Evolutionary conservation across 2,888 invertebrate species (phyloP), one percentile per base, ranked within the genome.

Genomic region (Eumacrocentrus americanus): DNA sequence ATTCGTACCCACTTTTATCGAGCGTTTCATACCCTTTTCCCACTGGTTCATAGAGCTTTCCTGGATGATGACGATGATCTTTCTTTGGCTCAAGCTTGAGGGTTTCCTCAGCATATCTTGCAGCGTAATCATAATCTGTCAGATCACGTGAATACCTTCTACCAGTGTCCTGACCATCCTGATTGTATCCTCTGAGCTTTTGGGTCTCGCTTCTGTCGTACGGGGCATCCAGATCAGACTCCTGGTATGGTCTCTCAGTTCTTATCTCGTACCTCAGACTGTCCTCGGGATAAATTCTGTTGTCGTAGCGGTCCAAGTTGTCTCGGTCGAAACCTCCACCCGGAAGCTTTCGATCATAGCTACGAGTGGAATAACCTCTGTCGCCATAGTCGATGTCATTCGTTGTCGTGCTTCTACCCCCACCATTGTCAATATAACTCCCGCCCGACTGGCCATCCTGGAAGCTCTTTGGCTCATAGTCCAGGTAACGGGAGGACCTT

Each of bases 401-500:
- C 0, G 53, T 61, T 14, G 60, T 63, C 23, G 55, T 52, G n/a
- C n/a, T n/a, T n/a, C 48, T 58, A 7, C 56, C 63, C 20, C 48
- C 63, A n/a, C 60, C 57, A 40, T 46, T 56, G 22, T 59, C 57
- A 48, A 62, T 62, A 54, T 61, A 58, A 50, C 46, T 58, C 37
- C 63, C 58, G 22, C 56, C 12, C 62, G 58, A 60, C 65, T 70
- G 56, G 69, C 67, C 20, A 66, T 69, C 72, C 63, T 72, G 72
- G 55, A 70, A 74, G 60, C 51, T 65, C 53, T 70, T 58, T 22
- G 63, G 58, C 51, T 79, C 80, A 68, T 76, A 77, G 69, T 76
- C 77, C 72, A 79, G 72, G 72, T 80, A 80, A 69, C 78, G 77
- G 72, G 80, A 80, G 66, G 81, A 80, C 72, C 80, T 76, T 44